Evolutionary conservation across 2,797 vertebrate genomes (phyloP).

Genomic region (Ambastaia sidthimunki): DNA sequence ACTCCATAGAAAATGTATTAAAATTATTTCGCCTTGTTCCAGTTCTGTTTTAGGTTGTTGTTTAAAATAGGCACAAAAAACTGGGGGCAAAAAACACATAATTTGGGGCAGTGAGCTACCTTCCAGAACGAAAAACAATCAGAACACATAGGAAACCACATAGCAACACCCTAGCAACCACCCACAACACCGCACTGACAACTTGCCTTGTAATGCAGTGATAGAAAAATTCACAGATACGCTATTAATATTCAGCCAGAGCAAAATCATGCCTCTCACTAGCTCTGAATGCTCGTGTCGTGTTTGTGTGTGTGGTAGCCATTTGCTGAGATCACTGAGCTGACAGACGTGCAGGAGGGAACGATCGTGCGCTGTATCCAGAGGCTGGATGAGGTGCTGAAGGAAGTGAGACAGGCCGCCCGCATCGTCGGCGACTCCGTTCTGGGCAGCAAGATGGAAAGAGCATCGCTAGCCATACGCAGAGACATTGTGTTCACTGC

Average conservation of each 20-base stretch:
- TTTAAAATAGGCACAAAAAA: too few species aligned
- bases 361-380: constrained; percentile 92
- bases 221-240: neutral
- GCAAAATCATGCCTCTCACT: neutral
- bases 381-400: constrained; percentile 90
- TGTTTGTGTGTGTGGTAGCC: constrained; percentile 72
- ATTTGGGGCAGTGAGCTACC: too few species aligned
- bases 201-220: too few species aligned
- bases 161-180: too few species aligned
- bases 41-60: too few species aligned
- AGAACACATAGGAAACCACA: too few species aligned
- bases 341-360: constrained; percentile 91
- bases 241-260: neutral
- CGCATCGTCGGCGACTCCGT: constrained; percentile 90
- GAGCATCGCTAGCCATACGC: constrained; percentile 86
- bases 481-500: constrained; percentile 93
- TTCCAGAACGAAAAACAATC: too few species aligned
- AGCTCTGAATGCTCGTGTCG: neutral
- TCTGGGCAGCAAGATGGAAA: constrained; percentile 91
- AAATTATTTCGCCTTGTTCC: too few species aligned
- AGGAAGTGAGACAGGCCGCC: constrained; percentile 88
- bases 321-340: constrained; percentile 85
- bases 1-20: neutral
- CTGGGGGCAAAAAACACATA: too few species aligned
- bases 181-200: too few species aligned